Evolutionary conservation across 2,888 invertebrate species (phyloP).

Genomic region (Sceliomorpha sp.): DNA sequence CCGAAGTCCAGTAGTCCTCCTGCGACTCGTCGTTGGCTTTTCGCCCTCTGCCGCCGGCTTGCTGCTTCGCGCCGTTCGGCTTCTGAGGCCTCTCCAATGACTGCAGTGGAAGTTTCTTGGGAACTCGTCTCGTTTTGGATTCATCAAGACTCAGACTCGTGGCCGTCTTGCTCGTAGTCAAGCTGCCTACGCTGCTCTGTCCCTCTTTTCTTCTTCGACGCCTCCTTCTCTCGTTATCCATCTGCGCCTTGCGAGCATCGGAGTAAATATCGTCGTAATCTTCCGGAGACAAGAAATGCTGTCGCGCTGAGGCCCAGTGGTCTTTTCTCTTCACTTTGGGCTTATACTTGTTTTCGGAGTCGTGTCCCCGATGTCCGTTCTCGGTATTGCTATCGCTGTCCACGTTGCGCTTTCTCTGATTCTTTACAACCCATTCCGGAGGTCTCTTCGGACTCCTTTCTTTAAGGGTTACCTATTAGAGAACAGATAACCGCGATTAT

Average conservation of each 20-base stretch:
- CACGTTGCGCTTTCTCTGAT: slow-evolving; percentile 69
- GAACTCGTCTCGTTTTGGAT: slow-evolving; percentile 32
- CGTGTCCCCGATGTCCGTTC: slow-evolving; percentile 64
- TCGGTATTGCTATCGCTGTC: slow-evolving; percentile 69
- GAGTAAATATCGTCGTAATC: slow-evolving; percentile 67
- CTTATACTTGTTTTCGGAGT: slow-evolving; percentile 66
- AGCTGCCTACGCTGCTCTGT: slow-evolving; percentile 59
- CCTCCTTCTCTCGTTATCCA: slow-evolving; percentile 65
- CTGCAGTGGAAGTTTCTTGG: slow-evolving; percentile 72
- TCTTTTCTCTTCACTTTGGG: slow-evolving; percentile 70
- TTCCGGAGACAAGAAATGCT: slow-evolving; percentile 70
- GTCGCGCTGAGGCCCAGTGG: slow-evolving; percentile 77
- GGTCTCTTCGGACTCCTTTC: slow-evolving; percentile 73
- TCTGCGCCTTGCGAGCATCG: slow-evolving; percentile 64
- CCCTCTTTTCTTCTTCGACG: slow-evolving; percentile 66
- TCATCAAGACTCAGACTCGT: slow-evolving; percentile 54
- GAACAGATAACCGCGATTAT: too few relatives aligned
- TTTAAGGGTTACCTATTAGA: slow-evolving; percentile 71
- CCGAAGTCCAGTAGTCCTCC: slow-evolving; percentile 61
- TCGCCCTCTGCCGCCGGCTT: slow-evolving; percentile 29
- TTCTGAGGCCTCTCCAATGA: slow-evolving; percentile 62
- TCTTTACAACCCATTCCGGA: slow-evolving; percentile 70
- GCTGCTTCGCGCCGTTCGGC: slow-evolving; percentile 34
- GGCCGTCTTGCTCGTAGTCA: slow-evolving; percentile 59
- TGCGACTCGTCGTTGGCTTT: slow-evolving; percentile 56